Percentiles rank a stretch among this genome's conserved stretches.
Evolutionary conservation across 1,140 invertebrate genomes (phyloP).

Genomic region (Nylanderia fulva): DNA sequence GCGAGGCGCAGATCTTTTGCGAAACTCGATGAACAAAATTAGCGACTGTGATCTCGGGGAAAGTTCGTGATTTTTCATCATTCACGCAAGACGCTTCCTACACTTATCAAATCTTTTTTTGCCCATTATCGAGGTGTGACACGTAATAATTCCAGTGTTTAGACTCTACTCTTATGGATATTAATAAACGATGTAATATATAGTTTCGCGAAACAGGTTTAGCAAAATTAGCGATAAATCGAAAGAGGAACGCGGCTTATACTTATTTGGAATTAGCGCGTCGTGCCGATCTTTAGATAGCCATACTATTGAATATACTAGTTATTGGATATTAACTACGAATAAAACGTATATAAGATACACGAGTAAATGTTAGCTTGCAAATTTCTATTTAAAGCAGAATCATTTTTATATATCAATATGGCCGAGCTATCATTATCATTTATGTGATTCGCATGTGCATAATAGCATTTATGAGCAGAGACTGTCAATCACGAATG

Average conservation of each 20-base stretch:
- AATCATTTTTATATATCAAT: neutral
- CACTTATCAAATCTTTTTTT: slow-evolving; percentile 48
- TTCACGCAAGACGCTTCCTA: neutral
- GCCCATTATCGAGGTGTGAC: slow-evolving; percentile 53
- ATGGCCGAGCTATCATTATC: slow-evolving; percentile 18
- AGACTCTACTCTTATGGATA: neutral
- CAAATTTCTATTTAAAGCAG: slow-evolving; percentile 24
- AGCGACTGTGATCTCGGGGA: slow-evolving; percentile 14
- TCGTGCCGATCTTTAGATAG: slow-evolving; percentile 26
- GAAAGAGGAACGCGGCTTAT: neutral
- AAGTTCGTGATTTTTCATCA: neutral
- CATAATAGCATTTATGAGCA: neutral
- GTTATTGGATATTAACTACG: slow-evolving; percentile 21
- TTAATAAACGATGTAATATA: slow-evolving; percentile 47
- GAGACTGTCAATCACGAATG: slow-evolving; percentile 20
- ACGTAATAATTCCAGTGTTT: slow-evolving; percentile 59
- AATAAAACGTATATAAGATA: slow-evolving; percentile 13
- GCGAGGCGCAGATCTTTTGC: neutral
- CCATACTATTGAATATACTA: slow-evolving; percentile 31
- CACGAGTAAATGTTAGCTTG: neutral
- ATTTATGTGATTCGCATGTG: slow-evolving; percentile 10
- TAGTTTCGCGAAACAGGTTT: slow-evolving; percentile 27
- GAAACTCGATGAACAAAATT: slow-evolving; percentile 52
- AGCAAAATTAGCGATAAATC: slow-evolving; percentile 29
- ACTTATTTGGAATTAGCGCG: slow-evolving; percentile 27